Conservation (phyloP, 2,888 invertebrate genomes). For the Byasa hedistus region DNA sequence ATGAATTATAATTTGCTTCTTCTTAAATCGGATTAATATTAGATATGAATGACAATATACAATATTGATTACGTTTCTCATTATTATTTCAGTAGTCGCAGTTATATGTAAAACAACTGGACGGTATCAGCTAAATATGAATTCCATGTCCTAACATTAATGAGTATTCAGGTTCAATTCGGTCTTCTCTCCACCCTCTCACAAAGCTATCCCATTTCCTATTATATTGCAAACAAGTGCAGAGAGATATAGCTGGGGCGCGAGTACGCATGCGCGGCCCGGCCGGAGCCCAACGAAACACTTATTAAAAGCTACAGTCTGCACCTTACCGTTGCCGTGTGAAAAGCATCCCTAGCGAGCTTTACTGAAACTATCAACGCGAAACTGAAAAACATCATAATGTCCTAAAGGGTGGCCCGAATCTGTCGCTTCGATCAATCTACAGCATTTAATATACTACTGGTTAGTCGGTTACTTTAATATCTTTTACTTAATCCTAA, state of each 20-base stretch:
- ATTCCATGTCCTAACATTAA: constrained; percentile 12
- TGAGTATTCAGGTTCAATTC: constrained; percentile 4
- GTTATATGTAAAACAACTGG: background rate
- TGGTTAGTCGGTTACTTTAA: too few relatives aligned
- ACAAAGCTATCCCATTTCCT: constrained; percentile 22
- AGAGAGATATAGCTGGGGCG: constrained; percentile 19
- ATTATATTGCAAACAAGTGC: constrained; percentile 30
- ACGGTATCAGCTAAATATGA: constrained; percentile 3
- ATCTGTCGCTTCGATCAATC: too few relatives aligned
- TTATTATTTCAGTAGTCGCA: background rate
- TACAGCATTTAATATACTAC: too few relatives aligned
- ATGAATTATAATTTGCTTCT: too few relatives aligned
- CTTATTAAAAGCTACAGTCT: constrained; percentile 24
- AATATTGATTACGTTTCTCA: background rate
- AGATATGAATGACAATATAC: too few relatives aligned
- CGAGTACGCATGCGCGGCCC: constrained; percentile 36
- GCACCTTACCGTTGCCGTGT: constrained; percentile 18
- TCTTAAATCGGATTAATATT: too few relatives aligned
- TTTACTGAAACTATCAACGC: background rate
- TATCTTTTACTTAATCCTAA: too few relatives aligned
- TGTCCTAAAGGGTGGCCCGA: background rate
- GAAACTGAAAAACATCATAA: background rate
- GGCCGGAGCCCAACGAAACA: constrained; percentile 29
- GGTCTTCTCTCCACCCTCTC: constrained; percentile 7
- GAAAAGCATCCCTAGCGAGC: background rate